These are phyloP conservation scores for Pseudopodoces humilis DNA, from an alignment of 2,113 vertebrate genomes.

Conservation along the genomic window DNA sequence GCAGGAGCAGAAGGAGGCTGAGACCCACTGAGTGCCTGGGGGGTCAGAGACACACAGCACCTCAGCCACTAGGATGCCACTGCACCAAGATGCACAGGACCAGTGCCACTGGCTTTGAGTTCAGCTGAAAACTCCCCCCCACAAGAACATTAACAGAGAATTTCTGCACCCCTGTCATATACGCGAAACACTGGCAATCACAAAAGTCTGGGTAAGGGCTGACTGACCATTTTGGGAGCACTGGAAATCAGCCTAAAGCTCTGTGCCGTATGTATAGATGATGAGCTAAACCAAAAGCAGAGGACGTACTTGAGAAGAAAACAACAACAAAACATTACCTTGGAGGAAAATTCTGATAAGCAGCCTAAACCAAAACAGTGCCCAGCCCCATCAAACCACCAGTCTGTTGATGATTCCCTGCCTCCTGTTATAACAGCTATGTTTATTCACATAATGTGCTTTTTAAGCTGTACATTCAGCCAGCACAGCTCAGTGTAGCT, in stretches of 20 bases:
- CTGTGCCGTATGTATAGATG: background rate
- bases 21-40: rapidly evolving
- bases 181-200: background rate
- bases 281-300: background rate
- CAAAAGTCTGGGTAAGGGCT: background rate
- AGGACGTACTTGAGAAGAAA: background rate
- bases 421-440: background rate
- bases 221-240: background rate
- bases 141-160: background rate
- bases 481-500: background rate
- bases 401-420: background rate
- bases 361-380: background rate
- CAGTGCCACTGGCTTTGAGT: background rate
- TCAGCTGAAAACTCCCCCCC: rapidly evolving
- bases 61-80: rapidly evolving
- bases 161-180: background rate
- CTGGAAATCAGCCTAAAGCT: background rate
- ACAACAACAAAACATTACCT: background rate
- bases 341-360: background rate
- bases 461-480: background rate
- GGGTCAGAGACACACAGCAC: background rate
- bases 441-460: background rate
- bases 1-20: background rate
- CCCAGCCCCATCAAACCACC: background rate
- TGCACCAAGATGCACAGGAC: background rate